phyloP scores from a whole-genome alignment of 2,888 invertebrate species.

The Tillus elongatus region DNA sequence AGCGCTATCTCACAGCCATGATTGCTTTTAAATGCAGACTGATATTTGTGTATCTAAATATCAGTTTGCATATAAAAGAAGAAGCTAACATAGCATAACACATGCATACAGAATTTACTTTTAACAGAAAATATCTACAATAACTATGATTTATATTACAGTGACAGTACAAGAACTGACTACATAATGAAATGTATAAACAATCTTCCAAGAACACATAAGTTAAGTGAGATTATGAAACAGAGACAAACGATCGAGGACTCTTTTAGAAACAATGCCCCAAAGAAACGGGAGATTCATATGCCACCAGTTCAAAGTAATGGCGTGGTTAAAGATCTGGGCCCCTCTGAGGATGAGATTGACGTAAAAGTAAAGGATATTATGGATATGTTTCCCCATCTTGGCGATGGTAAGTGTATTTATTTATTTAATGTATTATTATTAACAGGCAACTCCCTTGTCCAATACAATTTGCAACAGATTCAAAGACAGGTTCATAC shows the following conservation, averaged over 20 bases:
- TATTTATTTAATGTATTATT: neutral
- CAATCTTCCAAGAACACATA: constrained; percentile 23
- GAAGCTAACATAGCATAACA: too few relatives aligned
- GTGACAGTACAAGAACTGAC: constrained; percentile 35
- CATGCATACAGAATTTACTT: too few relatives aligned
- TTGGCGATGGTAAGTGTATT: constrained; percentile 57
- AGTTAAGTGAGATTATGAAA: constrained; percentile 11
- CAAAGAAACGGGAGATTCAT: constrained; percentile 3
- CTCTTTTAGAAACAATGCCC: constrained; percentile 17
- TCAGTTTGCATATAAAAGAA: too few relatives aligned
- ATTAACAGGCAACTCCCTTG: neutral
- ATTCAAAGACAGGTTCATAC: too few relatives aligned
- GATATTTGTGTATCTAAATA: too few relatives aligned
- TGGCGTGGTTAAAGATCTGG: constrained; percentile 8
- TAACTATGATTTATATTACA: too few relatives aligned
- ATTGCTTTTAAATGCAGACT: too few relatives aligned
- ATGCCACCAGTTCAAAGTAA: neutral
- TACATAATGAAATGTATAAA: constrained; percentile 33
- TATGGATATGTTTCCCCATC: constrained; percentile 60
- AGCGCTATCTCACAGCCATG: too few relatives aligned
- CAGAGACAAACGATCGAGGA: constrained; percentile 19
- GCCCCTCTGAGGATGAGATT: constrained; percentile 27
- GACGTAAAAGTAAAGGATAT: constrained; percentile 42
- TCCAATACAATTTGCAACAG: neutral
- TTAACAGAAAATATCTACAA: too few relatives aligned